Base-by-base conservation (phyloP, 2,888 invertebrate genomes). In the Anthoptus insignis region DNA sequence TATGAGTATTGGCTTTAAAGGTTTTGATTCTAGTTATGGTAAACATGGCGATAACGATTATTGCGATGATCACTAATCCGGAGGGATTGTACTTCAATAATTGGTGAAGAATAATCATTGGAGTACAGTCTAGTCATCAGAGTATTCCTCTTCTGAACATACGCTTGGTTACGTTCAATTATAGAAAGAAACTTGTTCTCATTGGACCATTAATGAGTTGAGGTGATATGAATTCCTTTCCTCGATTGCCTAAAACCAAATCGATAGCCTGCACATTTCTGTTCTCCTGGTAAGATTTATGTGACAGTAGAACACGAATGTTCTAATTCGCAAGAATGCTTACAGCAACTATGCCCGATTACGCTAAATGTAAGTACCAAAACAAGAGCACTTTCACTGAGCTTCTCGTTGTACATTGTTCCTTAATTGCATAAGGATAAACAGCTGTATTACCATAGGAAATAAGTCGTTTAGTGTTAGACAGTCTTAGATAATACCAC, bases 361-460 rank as follows among this genome's bases (percentile, higher is more conserved):
- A 42, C 42, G 42, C 19, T 42, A 42, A 42, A 42, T 11, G 42
- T 19, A 42, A 14, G 6, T 22, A n/a, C 1, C 34, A n/a, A 47
- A 59, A 47, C 49, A 1, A 53, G 53, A 53, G 7, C 22, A 52
- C 60, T 60, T 60, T 60, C 60, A 60, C 60, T 50, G 24, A 29
- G 52, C 39, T 60, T 21, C 60, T 58, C 27, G 45, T 58, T n/a
- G 13, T 49, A 21, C 49, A 39, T 50, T 50, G 60, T 53, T 45
- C 42, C 53, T 58, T 60, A 60, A 60, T 60, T 60, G 42, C 60
- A 60, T 60, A 60, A 60, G 52, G 53, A 45, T 32, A 42, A 50
- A 29, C 60, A 45, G 53, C 21, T 53, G 53, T 53, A 59, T 60
- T 60, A 60, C 52, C 60, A 60, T 60, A 60, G 60, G 60, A 60